phyloP scores from a whole-genome alignment of 2,888 invertebrate species.

The Chamaedrilus cognettii region DNA sequence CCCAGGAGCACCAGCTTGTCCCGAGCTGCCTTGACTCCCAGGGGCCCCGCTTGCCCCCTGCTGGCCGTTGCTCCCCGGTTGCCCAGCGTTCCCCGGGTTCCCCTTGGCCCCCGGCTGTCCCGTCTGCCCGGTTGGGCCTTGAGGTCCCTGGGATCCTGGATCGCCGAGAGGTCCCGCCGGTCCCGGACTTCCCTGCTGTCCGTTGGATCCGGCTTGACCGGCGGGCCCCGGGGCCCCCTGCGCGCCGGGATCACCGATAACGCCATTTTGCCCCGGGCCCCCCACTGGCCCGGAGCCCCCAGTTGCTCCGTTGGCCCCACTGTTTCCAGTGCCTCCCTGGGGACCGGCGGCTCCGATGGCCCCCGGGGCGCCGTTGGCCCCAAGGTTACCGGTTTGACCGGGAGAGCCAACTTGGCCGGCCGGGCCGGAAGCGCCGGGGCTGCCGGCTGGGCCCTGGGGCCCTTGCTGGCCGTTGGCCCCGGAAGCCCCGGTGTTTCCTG shows the following conservation, averaged over 20 bases:
- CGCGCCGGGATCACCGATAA: conserved; percentile 9
- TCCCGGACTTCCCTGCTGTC: too few relatives aligned
- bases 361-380: conserved; percentile 11
- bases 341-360: conserved; percentile 12
- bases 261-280: conserved; percentile 19
- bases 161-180: too few relatives aligned
- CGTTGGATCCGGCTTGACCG: conserved; percentile 9
- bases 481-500: too few relatives aligned
- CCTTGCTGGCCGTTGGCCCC: background rate
- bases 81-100: too few relatives aligned
- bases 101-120: conserved; percentile 24
- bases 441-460: conserved; percentile 9
- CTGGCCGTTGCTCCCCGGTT: too few relatives aligned
- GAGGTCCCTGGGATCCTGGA: too few relatives aligned
- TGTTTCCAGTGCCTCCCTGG: conserved; percentile 20
- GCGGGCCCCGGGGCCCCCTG: conserved; percentile 25
- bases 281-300: conserved; percentile 19
- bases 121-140: too few relatives aligned
- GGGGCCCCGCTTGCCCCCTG: too few relatives aligned
- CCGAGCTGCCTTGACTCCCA: too few relatives aligned
- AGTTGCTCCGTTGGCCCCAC: conserved; percentile 20
- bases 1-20: conserved; percentile 17
- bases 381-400: background rate
- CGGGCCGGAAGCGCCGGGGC: background rate
- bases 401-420: background rate